Conservation (phyloP, 2,113 vertebrate species). For the Lamprologus lemairii region DNA sequence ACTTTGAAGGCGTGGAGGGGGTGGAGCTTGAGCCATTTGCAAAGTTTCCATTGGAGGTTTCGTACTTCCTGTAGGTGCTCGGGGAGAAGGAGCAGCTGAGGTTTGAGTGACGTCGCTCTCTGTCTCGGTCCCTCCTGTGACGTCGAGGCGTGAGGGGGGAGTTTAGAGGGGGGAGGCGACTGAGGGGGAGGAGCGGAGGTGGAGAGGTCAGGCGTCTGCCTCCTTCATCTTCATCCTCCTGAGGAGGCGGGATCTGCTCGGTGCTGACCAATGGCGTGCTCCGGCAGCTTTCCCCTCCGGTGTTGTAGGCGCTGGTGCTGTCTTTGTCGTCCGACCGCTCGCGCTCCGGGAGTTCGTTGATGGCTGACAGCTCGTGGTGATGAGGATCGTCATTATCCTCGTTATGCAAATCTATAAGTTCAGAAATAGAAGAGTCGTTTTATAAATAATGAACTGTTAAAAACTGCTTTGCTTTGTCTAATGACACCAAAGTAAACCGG, state of each 20-base stretch:
- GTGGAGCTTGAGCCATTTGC: conserved; percentile 31
- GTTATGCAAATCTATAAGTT: not conserved
- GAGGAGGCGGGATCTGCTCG: conserved; percentile 59
- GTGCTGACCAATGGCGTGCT: conserved; percentile 72
- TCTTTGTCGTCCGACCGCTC: conserved; percentile 77
- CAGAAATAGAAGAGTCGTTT: not conserved
- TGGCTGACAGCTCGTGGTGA: conserved; percentile 75
- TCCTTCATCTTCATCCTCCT: not conserved
- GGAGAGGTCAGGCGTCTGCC: not conserved
- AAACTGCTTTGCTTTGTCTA: not conserved
- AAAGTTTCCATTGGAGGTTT: conserved; percentile 7
- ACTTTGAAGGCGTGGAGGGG: conserved; percentile 55
- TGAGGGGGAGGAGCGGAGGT: conserved; percentile 19
- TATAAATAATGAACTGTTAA: not conserved
- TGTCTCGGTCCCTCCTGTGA: not conserved
- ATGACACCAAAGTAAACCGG: not conserved
- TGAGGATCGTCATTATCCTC: conserved; percentile 50
- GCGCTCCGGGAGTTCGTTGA: conserved; percentile 78
- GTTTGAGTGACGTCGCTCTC: conserved; percentile 49
- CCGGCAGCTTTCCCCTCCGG: conserved; percentile 79
- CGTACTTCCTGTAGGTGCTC: conserved; percentile 18
- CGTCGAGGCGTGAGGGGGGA: conserved; percentile 26
- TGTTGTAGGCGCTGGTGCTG: conserved; percentile 85
- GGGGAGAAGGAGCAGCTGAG: conserved; percentile 41
- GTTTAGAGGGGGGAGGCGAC: conserved; percentile 24